These are phyloP conservation scores for Drosophila sturtevanti DNA, from an alignment of 1,140 invertebrate species.

Conservation along the genomic window DNA sequence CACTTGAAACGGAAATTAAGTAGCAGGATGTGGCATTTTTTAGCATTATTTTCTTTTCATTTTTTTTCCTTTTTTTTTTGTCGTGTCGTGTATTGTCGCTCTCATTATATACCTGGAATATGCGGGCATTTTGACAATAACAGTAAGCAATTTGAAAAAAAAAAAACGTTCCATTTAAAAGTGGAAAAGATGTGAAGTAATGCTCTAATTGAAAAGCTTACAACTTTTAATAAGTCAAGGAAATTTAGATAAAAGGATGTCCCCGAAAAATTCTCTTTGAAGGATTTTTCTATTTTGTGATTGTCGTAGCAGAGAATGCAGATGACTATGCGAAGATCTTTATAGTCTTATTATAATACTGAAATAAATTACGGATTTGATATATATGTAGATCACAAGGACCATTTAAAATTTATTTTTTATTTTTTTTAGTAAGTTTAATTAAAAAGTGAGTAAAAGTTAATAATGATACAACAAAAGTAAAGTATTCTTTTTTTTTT, in stretches of 20 bases:
- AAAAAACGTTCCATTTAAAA: constrained; percentile 2
- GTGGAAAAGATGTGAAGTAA: not conserved
- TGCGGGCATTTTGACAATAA: constrained; percentile 13
- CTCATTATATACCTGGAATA: constrained; percentile 46
- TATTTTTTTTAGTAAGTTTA: too few relatives aligned
- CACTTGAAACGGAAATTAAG: constrained; percentile 79
- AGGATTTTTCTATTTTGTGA: not conserved
- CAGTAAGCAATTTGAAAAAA: constrained; percentile 1
- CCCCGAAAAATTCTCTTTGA: not conserved
- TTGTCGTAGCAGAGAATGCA: not conserved
- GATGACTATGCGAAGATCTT: too few relatives aligned
- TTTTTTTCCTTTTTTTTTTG: constrained; percentile 23
- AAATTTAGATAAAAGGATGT: not conserved
- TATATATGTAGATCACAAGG: too few relatives aligned
- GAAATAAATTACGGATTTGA: too few relatives aligned
- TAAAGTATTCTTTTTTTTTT: too few relatives aligned
- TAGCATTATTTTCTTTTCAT: constrained; percentile 31
- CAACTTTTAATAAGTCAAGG: not conserved
- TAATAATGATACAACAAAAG: too few relatives aligned
- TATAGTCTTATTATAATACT: too few relatives aligned
- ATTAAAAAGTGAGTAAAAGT: too few relatives aligned
- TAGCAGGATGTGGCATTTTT: constrained; percentile 69
- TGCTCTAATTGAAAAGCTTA: constrained; percentile 2
- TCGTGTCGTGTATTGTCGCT: not conserved
- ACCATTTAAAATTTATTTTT: too few relatives aligned